Base-by-base conservation (phyloP, 2,888 invertebrate genomes). In the Oligia fasciuncula region DNA sequence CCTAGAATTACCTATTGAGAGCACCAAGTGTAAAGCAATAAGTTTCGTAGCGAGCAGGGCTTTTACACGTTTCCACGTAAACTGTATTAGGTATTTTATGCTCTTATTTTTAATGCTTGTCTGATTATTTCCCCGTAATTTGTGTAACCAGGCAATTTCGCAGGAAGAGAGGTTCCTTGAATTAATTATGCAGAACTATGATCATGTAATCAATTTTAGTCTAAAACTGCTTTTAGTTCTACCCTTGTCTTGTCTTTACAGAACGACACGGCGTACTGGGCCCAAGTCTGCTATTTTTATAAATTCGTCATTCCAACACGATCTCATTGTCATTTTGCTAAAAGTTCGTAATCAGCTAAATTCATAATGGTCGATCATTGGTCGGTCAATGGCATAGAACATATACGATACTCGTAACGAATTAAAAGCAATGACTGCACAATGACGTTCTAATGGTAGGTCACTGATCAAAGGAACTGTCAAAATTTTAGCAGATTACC, bases 1-100 rank as follows among this genome's bases (percentile, higher is more conserved):
- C 46, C 40, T 57, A 29, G 62, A 66, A 84, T 72, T 67, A 62
- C 60, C 70, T 67, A 60, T 65, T 73, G 79, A 73, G 23, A 79
- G 84, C 71, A 63, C 63, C 73, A 76, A 75, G 51, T 66, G 66
- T 75, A 54, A 63, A 51, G 46, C 51, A 84, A 86, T 79, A 76
- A 68, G 43, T 62, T 76, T 68, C 43, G 54, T 13, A 79, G 60
- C 54, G 35, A 72, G 73, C 19, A 23, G 23, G 17, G 54, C 57
- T 79, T 84, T n/a, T 9, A 71, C 43, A 65, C 40, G 43, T 65
- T 67, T 73, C 46, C 62, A 46, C 14, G 73, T 60, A 73, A 11
- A 40, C 40, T 63, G 14, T 29, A 14, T 40, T 40, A 40, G 5
- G 40, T 63, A 60, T 8, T 65, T 46, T 49, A 67, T 46, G 60